phyloP scores from a whole-genome alignment of 2,113 vertebrate genomes.

The Alosa alosa region DNA sequence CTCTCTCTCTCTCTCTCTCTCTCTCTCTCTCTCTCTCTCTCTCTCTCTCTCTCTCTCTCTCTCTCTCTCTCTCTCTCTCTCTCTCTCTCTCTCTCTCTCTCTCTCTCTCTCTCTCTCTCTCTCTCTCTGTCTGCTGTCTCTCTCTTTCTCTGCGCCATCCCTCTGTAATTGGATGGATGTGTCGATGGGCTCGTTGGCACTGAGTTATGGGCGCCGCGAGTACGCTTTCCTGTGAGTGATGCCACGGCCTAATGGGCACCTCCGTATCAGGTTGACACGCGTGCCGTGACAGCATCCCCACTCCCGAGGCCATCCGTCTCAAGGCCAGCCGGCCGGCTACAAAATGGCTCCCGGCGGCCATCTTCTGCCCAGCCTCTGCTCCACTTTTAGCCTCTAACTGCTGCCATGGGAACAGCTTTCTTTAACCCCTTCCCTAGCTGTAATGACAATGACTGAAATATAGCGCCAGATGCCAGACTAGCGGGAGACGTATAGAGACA shows the following conservation, averaged over 20 bases:
- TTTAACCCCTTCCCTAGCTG: not conserved
- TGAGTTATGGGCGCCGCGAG: constrained; percentile 44
- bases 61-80: not conserved
- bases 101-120: not conserved
- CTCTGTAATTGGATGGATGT: constrained; percentile 16
- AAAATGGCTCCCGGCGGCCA: not conserved
- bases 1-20: not conserved
- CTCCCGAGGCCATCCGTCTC: constrained; percentile 3
- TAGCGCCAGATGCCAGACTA: not conserved
- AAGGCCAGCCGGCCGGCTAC: not conserved
- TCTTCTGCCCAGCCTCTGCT: not conserved
- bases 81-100: not conserved
- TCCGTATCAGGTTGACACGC: constrained; percentile 31
- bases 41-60: not conserved
- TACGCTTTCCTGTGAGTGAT: constrained; percentile 44
- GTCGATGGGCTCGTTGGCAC: constrained; percentile 27
- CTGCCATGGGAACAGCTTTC: not conserved
- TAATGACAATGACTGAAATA: not conserved
- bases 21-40: not conserved
- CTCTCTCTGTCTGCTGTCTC: too few relatives aligned
- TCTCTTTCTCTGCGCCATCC: not conserved
- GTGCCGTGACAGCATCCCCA: constrained; percentile 32
- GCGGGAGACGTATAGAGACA: not conserved
- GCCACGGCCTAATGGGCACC: constrained; percentile 41
- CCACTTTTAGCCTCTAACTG: not conserved